Evolutionary conservation across 30 jellyfish, hydroid and myxozoan genomes (phyloP), one percentile per base, ranked within the genome.

Genomic region (Turritopsis dohrnii): DNA sequence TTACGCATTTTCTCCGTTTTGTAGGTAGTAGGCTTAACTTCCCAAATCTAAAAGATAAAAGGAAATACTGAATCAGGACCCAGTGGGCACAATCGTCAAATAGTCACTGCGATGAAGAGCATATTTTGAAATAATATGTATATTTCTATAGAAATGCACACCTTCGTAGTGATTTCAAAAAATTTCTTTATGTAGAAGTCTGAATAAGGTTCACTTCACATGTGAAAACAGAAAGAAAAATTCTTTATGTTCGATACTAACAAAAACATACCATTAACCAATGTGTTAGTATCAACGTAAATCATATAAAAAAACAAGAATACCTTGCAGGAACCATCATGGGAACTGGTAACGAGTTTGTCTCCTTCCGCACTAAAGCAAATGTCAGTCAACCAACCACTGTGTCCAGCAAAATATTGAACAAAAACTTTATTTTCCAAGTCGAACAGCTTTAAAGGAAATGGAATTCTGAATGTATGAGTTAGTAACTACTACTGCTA

Each of bases 381-480:
- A 7, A 90, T 83, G 41, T 86, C 95, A 5, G 89, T 85, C 84
- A 90, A 89, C 97, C 97, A 90, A 20, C 86, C 88, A 19, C 76
- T 82, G 74, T 90, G 97, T 4, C 86, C 79, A 29, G 79, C 89
- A 52, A 82, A 85, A 1, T 82, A 72, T 22, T 84, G 76, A 8
- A 79, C 85, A 4, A 79, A 74, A n/a, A 74, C 83, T 1, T 74
- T 52, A 74, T 74, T 74, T 0, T 74, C 72, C 83, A 74, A 26
- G 21, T 74, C 83, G 0, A n/a, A 74, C 60, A 74, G 41, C 83
- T 74, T 20, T 23, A 74, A 29, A 74, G 24, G 60, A 74, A 74
- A 41, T 13, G 13, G 13, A 41, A 41, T 41, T 41, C 60, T 41
- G 13, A 41, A 41, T 41, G 60, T 41, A 41, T n/a, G n/a, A n/a